phyloP scores from a whole-genome alignment of 1,140 invertebrate genomes.

The Magallana gigas region DNA sequence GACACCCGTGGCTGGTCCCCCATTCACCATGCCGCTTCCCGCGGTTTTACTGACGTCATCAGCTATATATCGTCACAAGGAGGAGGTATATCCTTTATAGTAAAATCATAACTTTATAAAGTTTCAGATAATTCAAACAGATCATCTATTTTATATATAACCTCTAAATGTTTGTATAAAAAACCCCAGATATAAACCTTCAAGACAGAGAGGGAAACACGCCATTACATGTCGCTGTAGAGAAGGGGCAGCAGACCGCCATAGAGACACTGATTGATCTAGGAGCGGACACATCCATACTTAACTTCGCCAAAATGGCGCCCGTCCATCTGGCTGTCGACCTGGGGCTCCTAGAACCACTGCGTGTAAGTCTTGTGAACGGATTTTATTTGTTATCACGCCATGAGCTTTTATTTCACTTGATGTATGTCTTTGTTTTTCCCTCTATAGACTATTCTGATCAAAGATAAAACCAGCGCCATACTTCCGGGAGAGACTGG shows the following conservation, averaged over 20 bases:
- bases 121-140: no score
- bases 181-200: slow-evolving; percentile 85
- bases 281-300: slow-evolving; percentile 84
- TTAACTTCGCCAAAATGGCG: slow-evolving; percentile 89
- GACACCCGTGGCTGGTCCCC: slow-evolving; percentile 87
- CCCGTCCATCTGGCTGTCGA: slow-evolving; percentile 89
- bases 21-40: slow-evolving; percentile 88
- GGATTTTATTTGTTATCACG: background rate
- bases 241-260: slow-evolving; percentile 85
- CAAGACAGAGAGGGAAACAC: slow-evolving; percentile 89
- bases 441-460: slow-evolving; percentile 81
- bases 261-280: slow-evolving; percentile 87
- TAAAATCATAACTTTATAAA: background rate
- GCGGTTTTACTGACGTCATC: slow-evolving; percentile 88
- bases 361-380: slow-evolving; percentile 78
- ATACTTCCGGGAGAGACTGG: slow-evolving; percentile 89
- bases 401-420: no score
- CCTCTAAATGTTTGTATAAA: no score
- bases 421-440: background rate
- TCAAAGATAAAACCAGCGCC: slow-evolving; percentile 85
- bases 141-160: no score
- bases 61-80: slow-evolving; percentile 86
- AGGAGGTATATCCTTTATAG: slow-evolving; percentile 82
- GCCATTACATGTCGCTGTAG: slow-evolving; percentile 89
- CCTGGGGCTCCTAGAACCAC: slow-evolving; percentile 85